Conservation (phyloP, 2,113 vertebrate genomes). For the Cryptomyrus ogoouensis region DNA sequence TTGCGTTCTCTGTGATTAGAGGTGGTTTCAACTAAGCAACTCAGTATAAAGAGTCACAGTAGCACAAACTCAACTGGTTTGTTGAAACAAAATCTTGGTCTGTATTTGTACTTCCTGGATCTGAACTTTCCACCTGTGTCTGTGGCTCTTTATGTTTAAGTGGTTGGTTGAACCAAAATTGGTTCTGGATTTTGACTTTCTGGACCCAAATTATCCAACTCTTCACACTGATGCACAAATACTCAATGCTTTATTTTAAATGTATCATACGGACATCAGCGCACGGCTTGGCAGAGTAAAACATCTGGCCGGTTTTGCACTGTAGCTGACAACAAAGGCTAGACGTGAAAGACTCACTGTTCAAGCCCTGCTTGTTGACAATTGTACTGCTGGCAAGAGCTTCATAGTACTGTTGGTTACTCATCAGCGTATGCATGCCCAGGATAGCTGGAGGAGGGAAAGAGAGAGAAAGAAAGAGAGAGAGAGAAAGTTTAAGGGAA, state of each 20-base stretch:
- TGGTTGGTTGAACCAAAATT: background rate
- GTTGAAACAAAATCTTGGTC: too few species aligned
- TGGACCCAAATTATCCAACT: background rate
- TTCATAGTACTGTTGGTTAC: conserved; percentile 97
- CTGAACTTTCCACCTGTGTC: too few species aligned
- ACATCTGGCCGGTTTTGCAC: background rate
- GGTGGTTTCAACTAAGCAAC: background rate
- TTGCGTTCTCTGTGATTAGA: background rate
- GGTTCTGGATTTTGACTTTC: background rate
- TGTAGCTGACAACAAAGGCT: background rate
- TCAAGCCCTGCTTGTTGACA: conserved; percentile 95
- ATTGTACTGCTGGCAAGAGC: conserved; percentile 92
- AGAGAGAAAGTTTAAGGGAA: background rate
- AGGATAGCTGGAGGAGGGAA: conserved; percentile 74
- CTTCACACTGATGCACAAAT: background rate
- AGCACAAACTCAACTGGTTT: too few species aligned
- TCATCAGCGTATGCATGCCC: conserved; percentile 99
- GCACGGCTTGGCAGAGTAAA: background rate
- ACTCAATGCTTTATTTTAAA: background rate
- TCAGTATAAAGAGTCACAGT: too few species aligned
- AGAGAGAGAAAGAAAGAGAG: conserved; percentile 8
- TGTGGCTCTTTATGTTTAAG: background rate
- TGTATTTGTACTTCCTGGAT: too few species aligned
- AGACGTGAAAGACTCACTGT: conserved; percentile 72
- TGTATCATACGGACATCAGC: background rate